A percentile compares a stretch with the other conserved stretches of the same genome.
Evolutionary conservation across 1,140 invertebrate genomes (phyloP).

Genomic region (Meteorus sp.): DNA sequence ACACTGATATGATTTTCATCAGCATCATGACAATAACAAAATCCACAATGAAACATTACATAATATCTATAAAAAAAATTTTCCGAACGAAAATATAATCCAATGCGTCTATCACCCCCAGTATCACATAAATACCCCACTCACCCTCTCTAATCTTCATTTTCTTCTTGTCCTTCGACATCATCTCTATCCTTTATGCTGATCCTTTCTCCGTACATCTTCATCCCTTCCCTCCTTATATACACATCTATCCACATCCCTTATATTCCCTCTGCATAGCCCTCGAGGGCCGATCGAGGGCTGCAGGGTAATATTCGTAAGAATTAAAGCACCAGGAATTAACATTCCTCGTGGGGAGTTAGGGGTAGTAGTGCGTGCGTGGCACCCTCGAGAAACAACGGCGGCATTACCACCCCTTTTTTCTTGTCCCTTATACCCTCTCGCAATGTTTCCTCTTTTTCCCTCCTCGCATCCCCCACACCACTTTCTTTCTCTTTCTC

Average conservation of each 20-base stretch:
- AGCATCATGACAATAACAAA: too few species aligned
- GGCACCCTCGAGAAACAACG: conserved; percentile 28
- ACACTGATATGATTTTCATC: too few species aligned
- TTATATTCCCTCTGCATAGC: too few species aligned
- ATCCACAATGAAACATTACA: too few species aligned
- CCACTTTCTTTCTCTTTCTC: neutral
- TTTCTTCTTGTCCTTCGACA: neutral
- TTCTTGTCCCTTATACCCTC: conserved; percentile 39
- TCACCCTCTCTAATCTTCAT: neutral
- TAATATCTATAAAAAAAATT: conserved; percentile 8
- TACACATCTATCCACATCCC: too few species aligned
- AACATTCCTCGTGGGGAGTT: conserved; percentile 52
- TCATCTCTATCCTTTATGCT: neutral
- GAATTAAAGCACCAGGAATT: conserved; percentile 60
- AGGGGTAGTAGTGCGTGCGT: conserved; percentile 25
- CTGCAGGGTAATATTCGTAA: conserved; percentile 57
- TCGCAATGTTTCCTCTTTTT: conserved; percentile 6
- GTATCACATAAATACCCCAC: neutral
- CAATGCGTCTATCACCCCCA: neutral
- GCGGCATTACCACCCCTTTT: conserved; percentile 25
- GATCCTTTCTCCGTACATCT: neutral
- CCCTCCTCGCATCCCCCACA: conserved; percentile 7
- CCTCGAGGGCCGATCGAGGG: conserved; percentile 22
- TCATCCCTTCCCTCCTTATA: too few species aligned
- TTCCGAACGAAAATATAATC: neutral